These are phyloP conservation scores for Chaetorhynchus papuensis DNA, from an alignment of 2,113 vertebrate genomes.

Conservation along the genomic window DNA sequence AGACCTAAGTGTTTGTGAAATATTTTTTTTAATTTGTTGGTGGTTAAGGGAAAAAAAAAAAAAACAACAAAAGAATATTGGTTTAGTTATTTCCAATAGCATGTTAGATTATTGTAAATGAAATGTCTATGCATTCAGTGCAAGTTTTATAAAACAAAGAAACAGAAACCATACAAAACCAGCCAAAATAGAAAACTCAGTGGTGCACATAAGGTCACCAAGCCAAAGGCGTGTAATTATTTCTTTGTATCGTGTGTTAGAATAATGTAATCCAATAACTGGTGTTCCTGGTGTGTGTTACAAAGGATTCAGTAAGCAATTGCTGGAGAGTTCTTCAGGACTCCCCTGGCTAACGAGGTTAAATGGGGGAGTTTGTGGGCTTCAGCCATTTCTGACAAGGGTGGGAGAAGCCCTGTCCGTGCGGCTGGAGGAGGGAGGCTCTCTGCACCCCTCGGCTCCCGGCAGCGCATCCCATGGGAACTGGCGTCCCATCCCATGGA, in stretches of 20 bases:
- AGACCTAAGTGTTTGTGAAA: not conserved
- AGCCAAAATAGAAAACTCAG: not conserved
- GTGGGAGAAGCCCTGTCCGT: not conserved
- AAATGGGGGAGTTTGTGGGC: not conserved
- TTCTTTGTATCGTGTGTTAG: not conserved
- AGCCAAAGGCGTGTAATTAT: not conserved
- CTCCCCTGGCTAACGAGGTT: not conserved
- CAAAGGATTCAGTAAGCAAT: not conserved
- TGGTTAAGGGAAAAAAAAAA: not conserved
- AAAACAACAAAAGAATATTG: not conserved
- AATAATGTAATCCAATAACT: not conserved
- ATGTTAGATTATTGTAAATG: not conserved
- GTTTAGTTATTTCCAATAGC: not conserved
- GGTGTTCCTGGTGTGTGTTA: not conserved
- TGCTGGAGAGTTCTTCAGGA: not conserved
- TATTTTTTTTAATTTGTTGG: not conserved
- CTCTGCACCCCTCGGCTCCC: rapidly evolving
- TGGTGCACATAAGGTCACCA: not conserved
- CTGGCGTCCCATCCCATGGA: not conserved
- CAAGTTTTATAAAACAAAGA: not conserved
- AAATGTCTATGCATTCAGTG: not conserved
- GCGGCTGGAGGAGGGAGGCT: not conserved
- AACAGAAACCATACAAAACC: not conserved
- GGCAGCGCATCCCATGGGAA: not conserved
- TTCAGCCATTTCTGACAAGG: rapidly evolving